Conservation (phyloP, 2,113 vertebrate genomes). For the Rafetus swinhoei region DNA sequence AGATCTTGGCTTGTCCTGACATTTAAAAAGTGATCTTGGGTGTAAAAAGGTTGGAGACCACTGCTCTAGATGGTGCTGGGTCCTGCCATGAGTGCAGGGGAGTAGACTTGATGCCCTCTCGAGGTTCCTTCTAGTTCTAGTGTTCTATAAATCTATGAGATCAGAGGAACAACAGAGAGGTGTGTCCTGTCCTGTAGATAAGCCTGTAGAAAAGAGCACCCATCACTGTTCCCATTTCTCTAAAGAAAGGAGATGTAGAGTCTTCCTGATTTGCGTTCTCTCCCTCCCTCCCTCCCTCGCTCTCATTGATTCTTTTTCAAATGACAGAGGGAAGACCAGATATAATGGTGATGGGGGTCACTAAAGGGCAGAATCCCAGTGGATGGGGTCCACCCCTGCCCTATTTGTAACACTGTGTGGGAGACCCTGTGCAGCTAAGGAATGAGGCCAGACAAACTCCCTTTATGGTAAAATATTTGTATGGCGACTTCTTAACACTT, state of each 20-base stretch:
- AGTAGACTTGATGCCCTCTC: too few species aligned
- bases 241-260: neutral
- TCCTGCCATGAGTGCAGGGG: too few species aligned
- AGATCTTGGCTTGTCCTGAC: too few species aligned
- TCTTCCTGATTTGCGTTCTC: neutral
- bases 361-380: neutral
- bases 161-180: neutral
- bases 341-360: neutral
- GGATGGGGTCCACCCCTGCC: accelerated
- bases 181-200: neutral
- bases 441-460: neutral
- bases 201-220: accelerated
- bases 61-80: too few species aligned
- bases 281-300: too few species aligned
- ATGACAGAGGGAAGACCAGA: neutral
- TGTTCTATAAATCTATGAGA: too few species aligned
- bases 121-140: too few species aligned
- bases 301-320: neutral
- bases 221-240: neutral
- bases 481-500: neutral
- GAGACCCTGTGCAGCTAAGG: neutral
- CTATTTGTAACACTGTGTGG: neutral
- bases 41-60: too few species aligned
- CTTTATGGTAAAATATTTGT: neutral
- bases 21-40: too few species aligned